These are phyloP conservation scores for Ictalurus furcatus DNA, from an alignment of 2,113 vertebrate species.

Conservation along the genomic window DNA sequence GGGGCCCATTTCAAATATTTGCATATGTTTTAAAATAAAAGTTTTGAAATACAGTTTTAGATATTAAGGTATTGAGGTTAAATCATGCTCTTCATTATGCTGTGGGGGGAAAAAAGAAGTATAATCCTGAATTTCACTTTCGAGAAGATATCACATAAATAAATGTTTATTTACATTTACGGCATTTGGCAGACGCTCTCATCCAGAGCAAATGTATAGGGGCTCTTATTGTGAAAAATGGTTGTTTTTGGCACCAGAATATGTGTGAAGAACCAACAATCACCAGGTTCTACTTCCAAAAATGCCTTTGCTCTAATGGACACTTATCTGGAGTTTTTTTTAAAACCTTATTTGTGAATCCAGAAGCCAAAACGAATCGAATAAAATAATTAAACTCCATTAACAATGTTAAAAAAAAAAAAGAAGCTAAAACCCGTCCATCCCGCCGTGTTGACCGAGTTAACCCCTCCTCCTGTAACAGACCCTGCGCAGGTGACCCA, in stretches of 20 bases:
- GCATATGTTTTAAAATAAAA: neutral
- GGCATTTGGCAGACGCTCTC: too few species aligned
- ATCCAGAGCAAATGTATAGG: too few species aligned
- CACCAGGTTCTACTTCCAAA: neutral
- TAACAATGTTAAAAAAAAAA: neutral
- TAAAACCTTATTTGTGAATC: too few species aligned
- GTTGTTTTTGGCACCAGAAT: neutral
- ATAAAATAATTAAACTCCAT: neutral
- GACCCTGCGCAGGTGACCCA: constrained; percentile 82
- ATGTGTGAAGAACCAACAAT: neutral
- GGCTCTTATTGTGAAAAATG: neutral
- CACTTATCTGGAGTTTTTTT: too few species aligned
- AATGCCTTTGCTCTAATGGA: neutral
- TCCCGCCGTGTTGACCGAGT: neutral
- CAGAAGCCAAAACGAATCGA: too few species aligned
- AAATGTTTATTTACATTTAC: neutral
- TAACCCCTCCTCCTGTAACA: constrained; percentile 52
- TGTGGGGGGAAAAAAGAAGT: too few species aligned
- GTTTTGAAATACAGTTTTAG: neutral
- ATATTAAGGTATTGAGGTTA: too few species aligned
- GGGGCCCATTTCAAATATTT: neutral
- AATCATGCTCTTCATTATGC: too few species aligned
- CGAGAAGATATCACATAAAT: neutral
- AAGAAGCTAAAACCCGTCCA: too few species aligned
- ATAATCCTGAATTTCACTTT: too few species aligned